Conservation (phyloP, 2,797 vertebrate genomes). For the Ctenosaura bakeri region DNA sequence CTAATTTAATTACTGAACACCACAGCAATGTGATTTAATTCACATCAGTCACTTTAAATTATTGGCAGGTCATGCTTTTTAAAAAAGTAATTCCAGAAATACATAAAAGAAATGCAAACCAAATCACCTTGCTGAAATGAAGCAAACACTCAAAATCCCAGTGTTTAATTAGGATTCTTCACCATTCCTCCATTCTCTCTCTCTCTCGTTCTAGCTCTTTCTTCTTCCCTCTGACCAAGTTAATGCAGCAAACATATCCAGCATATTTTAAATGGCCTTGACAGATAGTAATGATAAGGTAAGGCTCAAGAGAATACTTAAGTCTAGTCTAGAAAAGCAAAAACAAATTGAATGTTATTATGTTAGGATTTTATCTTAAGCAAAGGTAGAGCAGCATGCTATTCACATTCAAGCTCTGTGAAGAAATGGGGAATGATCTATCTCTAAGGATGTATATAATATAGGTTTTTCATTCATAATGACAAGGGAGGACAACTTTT, state of each 20-base stretch:
- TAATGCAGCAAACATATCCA: not conserved
- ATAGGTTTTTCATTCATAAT: no score
- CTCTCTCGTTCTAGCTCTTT: not conserved
- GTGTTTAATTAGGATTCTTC: not conserved
- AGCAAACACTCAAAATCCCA: not conserved
- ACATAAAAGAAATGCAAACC: not conserved
- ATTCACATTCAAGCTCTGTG: not conserved
- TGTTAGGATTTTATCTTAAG: not conserved
- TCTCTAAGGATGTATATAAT: not conserved
- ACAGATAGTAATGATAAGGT: not conserved
- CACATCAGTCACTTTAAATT: not conserved
- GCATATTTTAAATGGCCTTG: not conserved
- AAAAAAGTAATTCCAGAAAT: not conserved
- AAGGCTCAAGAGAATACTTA: not conserved
- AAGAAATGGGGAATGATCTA: not conserved
- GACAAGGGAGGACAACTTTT: no score
- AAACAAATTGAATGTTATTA: not conserved
- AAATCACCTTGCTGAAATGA: not conserved
- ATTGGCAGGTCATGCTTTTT: constrained; percentile 10
- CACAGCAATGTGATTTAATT: not conserved
- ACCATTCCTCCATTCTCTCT: not conserved
- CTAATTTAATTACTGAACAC: not conserved
- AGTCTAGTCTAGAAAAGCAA: not conserved
- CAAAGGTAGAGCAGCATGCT: no score
- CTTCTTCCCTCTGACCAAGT: not conserved